Base-by-base conservation (phyloP, 2,113 vertebrate genomes). In the Mus pahari region DNA sequence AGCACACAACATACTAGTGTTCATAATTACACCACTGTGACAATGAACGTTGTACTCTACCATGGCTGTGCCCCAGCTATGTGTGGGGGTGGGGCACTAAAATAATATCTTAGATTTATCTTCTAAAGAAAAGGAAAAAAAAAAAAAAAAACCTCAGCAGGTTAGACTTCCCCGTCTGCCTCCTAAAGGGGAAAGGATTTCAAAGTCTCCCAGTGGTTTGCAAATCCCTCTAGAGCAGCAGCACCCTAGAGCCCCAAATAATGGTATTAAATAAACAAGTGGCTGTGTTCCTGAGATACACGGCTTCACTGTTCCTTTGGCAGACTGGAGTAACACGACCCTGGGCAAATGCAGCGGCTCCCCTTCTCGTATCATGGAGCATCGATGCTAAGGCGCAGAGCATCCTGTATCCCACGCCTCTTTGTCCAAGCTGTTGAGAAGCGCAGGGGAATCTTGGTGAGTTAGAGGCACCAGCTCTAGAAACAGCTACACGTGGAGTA, bases 101-200 rank as follows among this genome's bases (percentile, higher is more conserved):
- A 94, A 89, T 89, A 96, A 95, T 96, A 93, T 95, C 97, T 97
- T 97, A 91, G 64, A 90, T 95, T 94, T 53, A 91, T 79, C 82
- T 96, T 96, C 89, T 79, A 45, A 91, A 92, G 19, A 92, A 66
- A 58, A 66, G 39, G 89, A 45, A 24, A 26, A 20, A 79, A n/a
- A 58, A 58, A 66, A 45, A 91, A 45, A 24, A 26, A 20, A 79
- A 19, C 4, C 64, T 95, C 94, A 94, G 70, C 74, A 71, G 93
- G 58, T 70, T 89, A 89, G 95, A 94, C 88, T 86, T 96, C 77
- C 1, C 7, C 89, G 94, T 93, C 81, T 92, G 68, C 92, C 97
- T 96, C 96, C 92, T 92, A 55, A 20, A 24, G 83, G 50, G 84
- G 94, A 97, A 96, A 86, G 28, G 74, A 45, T 86, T 96, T 73